Conservation (phyloP, 2,888 invertebrate genomes). For the Cantharis rustica region DNA sequence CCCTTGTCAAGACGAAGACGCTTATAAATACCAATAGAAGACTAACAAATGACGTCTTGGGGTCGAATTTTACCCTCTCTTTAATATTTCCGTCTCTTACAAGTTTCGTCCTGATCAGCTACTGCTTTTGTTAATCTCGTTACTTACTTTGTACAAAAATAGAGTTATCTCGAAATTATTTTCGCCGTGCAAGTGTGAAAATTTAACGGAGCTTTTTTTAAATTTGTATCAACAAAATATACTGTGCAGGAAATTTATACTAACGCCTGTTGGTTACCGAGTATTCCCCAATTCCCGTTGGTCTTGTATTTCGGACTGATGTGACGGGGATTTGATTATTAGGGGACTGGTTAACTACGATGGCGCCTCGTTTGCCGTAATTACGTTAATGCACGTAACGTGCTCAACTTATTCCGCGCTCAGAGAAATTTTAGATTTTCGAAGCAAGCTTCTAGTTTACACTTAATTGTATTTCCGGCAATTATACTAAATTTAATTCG, state of each 20-base stretch:
- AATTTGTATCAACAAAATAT: neutral
- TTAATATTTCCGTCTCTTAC: constrained; percentile 13
- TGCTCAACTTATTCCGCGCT: constrained; percentile 33
- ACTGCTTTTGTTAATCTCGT: constrained; percentile 17
- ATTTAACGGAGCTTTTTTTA: neutral
- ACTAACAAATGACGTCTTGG: constrained; percentile 23
- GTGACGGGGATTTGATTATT: constrained; percentile 33
- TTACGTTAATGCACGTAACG: constrained; percentile 38
- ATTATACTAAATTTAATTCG: constrained; percentile 11
- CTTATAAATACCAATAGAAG: constrained; percentile 23
- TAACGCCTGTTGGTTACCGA: neutral
- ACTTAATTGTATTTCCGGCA: constrained; percentile 22
- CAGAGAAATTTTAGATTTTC: constrained; percentile 25
- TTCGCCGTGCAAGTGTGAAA: neutral
- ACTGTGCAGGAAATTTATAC: neutral
- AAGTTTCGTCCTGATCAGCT: constrained; percentile 11
- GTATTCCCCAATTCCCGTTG: neutral
- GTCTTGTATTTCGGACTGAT: constrained; percentile 22
- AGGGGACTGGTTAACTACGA: constrained; percentile 30
- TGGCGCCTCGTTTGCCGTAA: constrained; percentile 36
- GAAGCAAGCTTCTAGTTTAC: constrained; percentile 19
- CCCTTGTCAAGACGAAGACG: constrained; percentile 24
- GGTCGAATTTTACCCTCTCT: constrained; percentile 17
- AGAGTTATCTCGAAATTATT: neutral
- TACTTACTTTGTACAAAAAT: constrained; percentile 18